Percentiles rank a stretch among this genome's conserved stretches.
Evolutionary conservation across 2,888 invertebrate species (phyloP).

Genomic region (Drosophila putrida): DNA sequence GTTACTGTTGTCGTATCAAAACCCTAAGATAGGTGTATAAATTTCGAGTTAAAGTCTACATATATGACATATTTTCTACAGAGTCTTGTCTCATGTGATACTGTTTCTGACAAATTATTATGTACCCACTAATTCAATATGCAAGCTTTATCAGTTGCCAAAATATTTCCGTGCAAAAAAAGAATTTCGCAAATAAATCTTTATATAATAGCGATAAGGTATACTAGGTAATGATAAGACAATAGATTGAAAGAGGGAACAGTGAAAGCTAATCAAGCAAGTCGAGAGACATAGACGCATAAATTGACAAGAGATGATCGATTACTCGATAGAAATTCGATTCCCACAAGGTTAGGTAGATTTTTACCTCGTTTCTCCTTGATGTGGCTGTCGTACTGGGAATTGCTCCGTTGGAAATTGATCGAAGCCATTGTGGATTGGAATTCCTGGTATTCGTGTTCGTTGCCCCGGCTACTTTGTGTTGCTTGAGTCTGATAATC

Average conservation of each 20-base stretch:
- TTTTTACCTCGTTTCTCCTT: conserved; percentile 93
- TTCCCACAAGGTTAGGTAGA: not conserved
- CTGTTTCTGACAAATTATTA: not conserved
- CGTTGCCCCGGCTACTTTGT: conserved; percentile 70
- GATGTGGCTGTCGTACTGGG: conserved; percentile 95
- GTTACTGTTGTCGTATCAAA: not conserved
- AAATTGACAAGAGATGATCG: conserved; percentile 35
- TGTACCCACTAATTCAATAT: conserved; percentile 4
- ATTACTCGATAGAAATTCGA: conserved; percentile 24
- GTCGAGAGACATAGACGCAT: not conserved
- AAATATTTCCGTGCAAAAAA: conserved; percentile 22
- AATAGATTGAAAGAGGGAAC: conserved; percentile 11
- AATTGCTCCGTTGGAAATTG: conserved; percentile 91
- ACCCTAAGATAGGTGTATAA: not conserved
- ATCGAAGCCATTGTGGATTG: conserved; percentile 89
- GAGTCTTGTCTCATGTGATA: conserved; percentile 2
- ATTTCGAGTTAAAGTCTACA: not conserved
- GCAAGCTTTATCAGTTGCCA: conserved; percentile 33
- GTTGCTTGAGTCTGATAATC: conserved; percentile 73
- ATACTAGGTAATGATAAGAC: conserved; percentile 19
- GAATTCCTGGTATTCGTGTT: conserved; percentile 85
- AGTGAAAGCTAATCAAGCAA: conserved; percentile 22
- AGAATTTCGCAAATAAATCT: conserved; percentile 34
- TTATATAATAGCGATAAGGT: conserved; percentile 53
- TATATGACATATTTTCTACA: not conserved